Base-by-base conservation (phyloP, 1,140 invertebrate species). In the Paraescarpia echinospica region DNA sequence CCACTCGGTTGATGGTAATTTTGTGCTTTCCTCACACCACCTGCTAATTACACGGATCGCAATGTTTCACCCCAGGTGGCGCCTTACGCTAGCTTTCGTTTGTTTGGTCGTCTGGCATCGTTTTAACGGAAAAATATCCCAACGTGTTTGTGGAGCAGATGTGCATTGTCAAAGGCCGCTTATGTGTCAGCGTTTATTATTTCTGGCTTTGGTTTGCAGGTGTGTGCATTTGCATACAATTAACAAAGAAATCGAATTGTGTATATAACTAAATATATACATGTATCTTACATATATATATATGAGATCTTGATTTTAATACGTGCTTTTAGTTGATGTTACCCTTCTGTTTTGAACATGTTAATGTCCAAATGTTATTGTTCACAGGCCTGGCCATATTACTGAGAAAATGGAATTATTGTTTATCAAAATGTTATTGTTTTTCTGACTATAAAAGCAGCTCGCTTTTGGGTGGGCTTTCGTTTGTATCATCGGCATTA, bases 241-340 rank as follows among this genome's bases (percentile, higher is more conserved):
- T 77, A 77, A 77, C 22, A 18, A 77, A 77, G 59, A 77, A 41
- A 41, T 41, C 12, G 41, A 41, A 77, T 77, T 77, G 27, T 77
- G 59, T 77, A 77, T 77, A 77, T 77, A 77, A 77, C 14, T 22
- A 77, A 77, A 77, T 77, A 77, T 77, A 77, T 77, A 77, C 59
- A 77, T 77, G 59, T 77, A 77, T 77, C 59, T 41, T 77, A 77
- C 59, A 77, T 77, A 41, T 77, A 51, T 18, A 51, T 51, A 77
- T 77, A 77, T 77, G 59, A 31, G 59, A 77, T 77, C 59, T 27
- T 77, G 59, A 77, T 77, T 77, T 77, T 77, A 77, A 77, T 77
- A 77, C 59, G 59, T 77, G 59, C 59, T 77, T 77, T 77, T 77
- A 77, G 59, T 77, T 77, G 59, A 77, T 77, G 59, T 77, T 77